phyloP scores from a whole-genome alignment of 2,797 vertebrate genomes.

The Cirrhinus molitorella region DNA sequence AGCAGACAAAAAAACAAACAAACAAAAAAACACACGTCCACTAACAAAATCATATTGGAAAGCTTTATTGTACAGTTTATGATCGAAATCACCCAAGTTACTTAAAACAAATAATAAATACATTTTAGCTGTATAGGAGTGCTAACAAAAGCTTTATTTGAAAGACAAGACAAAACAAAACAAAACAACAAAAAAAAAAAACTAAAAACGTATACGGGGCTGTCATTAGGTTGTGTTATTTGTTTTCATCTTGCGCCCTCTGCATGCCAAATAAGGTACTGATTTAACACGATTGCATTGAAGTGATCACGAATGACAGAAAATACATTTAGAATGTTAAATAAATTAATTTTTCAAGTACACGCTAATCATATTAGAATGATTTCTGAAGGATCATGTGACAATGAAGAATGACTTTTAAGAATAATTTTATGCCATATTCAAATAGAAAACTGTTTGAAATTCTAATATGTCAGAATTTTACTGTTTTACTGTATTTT shows the following conservation, averaged over 20 bases:
- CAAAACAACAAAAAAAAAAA: not conserved
- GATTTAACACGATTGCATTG: not conserved
- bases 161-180: too few relatives aligned
- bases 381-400: not conserved
- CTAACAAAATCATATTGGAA: not conserved
- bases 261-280: not conserved
- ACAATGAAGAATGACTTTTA: not conserved
- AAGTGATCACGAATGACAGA: not conserved
- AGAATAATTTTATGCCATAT: not conserved
- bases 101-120: not conserved
- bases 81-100: not conserved
- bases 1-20: not conserved
- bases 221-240: not conserved
- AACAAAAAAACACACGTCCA: not conserved
- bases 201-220: not conserved
- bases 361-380: too few relatives aligned
- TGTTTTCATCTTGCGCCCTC: conserved; percentile 33
- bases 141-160: not conserved
- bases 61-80: not conserved
- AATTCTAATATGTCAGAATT: too few relatives aligned
- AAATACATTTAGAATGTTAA: not conserved
- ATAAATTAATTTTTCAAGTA: not conserved
- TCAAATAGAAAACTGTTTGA: too few relatives aligned
- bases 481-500: not conserved
- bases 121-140: not conserved